Base-by-base conservation (phyloP, 2,888 invertebrate species). In the Apeira syringaria region DNA sequence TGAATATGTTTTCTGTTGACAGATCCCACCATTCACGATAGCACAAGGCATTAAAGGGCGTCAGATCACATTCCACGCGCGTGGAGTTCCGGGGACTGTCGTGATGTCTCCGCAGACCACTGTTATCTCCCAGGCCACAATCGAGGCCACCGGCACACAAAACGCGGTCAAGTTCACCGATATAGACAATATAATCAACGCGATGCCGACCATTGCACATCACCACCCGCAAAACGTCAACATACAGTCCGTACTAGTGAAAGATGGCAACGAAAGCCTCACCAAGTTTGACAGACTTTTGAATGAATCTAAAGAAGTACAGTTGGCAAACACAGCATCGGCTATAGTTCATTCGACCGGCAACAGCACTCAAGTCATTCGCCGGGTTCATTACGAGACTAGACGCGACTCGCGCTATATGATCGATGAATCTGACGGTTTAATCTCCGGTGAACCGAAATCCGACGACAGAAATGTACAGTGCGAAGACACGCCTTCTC, bases 21-120 rank as follows among this genome's bases (percentile, higher is more conserved):
- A 88, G 88, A 68, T 87, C n/a, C 83, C 84, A 42, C 73, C 88
- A 1, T 85, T 80, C 54, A 80, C 87, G 6, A 71, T 88, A 60
- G 60, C 78, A 1, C 56, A 53, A 26, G 75, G 76, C 3, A 48
- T 84, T 1, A 87, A 85, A 40, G 73, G 76, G 1, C 80, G 86
- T 0, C 86, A 85, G 51, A 77, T 87, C 34, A 80, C 86, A 1
- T 87, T 81, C 72, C 89, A 87, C 53, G 61, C 82, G 2, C 72
- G 70, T 40, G 64, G 84, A 10, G 74, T 73, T 0, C 78, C 85
- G 0, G 83, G 84, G 24, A 87, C 89, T 1, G 89, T 89, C 0
- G 75, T 89, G 0, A 84, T 89, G 71, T 76, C 82, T 0, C 83
- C 88, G 0, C 85, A 82, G 43, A 71, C 85, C 32, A 81, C 84